phyloP scores from a whole-genome alignment of 2,888 invertebrate species.

The Ditylenchus weischeri region DNA sequence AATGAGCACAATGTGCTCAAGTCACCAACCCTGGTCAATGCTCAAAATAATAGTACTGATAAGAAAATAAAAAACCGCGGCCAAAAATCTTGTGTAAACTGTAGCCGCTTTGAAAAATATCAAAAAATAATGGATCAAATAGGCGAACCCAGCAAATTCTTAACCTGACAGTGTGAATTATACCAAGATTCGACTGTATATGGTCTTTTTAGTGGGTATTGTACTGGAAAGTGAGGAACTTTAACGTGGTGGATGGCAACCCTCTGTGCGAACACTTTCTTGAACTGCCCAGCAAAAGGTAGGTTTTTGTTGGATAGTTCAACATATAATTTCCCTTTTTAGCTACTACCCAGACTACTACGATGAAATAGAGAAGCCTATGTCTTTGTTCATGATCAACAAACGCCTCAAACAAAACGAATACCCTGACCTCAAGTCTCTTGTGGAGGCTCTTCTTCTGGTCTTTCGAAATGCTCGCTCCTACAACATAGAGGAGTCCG shows the following conservation, averaged over 20 bases:
- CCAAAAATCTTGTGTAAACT: too few relatives aligned
- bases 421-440: slow-evolving; percentile 73
- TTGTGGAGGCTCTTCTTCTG: slow-evolving; percentile 87
- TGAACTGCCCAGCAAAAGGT: slow-evolving; percentile 75
- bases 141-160: too few relatives aligned
- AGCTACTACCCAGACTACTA: slow-evolving; percentile 88
- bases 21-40: too few relatives aligned
- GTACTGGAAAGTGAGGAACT: slow-evolving; percentile 66
- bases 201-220: slow-evolving; percentile 70
- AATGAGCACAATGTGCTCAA: too few relatives aligned
- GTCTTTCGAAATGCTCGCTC: slow-evolving; percentile 95
- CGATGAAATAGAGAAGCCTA: slow-evolving; percentile 89
- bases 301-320: slow-evolving; percentile 12
- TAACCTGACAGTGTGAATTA: slow-evolving; percentile 68
- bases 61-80: too few relatives aligned
- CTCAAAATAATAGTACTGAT: too few relatives aligned
- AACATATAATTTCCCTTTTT: slow-evolving; percentile 10
- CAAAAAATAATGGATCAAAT: too few relatives aligned
- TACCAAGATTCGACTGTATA: slow-evolving; percentile 60
- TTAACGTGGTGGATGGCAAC: slow-evolving; percentile 58
- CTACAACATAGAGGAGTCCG: slow-evolving; percentile 77
- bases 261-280: slow-evolving; percentile 86
- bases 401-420: slow-evolving; percentile 60
- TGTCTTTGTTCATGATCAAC: slow-evolving; percentile 83
- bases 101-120: too few relatives aligned